Evolutionary conservation across 2,797 vertebrate genomes (phyloP).

Genomic region (Trachops cirrhosus): DNA sequence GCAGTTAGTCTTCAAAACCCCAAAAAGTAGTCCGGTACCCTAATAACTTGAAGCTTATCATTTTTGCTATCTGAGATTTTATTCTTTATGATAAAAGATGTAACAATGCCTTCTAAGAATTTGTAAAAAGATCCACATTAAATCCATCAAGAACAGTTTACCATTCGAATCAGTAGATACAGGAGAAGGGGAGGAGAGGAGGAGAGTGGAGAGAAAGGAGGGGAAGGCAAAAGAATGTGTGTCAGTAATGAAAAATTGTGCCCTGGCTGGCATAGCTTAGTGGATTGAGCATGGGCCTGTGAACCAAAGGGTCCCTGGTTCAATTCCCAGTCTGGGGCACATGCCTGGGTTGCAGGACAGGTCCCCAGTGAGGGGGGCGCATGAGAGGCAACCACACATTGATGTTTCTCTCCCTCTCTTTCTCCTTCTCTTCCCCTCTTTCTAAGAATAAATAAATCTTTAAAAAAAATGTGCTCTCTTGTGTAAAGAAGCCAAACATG

Average conservation of each 20-base stretch:
- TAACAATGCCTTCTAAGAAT: neutral
- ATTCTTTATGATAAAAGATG: neutral
- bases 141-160: neutral
- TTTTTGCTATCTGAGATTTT: constrained; percentile 21
- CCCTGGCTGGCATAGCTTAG: too few species aligned
- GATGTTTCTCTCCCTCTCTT: too few species aligned
- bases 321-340: too few species aligned
- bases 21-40: neutral
- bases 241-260: neutral
- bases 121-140: neutral
- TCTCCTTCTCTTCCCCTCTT: too few species aligned
- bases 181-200: too few species aligned
- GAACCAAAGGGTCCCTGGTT: too few species aligned
- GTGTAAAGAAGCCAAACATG: neutral
- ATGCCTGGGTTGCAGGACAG: too few species aligned
- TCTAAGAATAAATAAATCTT: too few species aligned
- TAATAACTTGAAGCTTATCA: neutral
- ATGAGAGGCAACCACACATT: too few species aligned
- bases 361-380: too few species aligned
- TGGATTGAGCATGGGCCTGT: too few species aligned
- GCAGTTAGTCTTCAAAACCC: neutral
- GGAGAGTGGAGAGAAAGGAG: too few species aligned
- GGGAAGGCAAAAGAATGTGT: neutral
- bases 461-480: neutral
- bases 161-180: neutral